Evolutionary conservation across 2,797 vertebrate genomes (phyloP), one percentile per base, ranked within the genome.

Genomic region (Brachyrhaphis roseni): DNA sequence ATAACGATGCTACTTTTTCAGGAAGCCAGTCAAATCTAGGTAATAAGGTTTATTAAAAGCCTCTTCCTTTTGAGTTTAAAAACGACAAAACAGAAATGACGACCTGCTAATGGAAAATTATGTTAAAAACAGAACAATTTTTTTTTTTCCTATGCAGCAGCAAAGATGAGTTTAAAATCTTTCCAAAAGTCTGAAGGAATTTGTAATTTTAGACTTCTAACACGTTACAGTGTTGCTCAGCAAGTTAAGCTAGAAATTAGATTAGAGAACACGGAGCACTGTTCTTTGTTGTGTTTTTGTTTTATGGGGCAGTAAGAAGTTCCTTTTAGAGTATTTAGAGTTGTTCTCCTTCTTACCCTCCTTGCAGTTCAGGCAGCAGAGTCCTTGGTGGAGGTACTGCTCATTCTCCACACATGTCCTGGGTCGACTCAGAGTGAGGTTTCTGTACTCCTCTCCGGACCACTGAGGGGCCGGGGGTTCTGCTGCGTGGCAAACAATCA

Each of bases 331-430:
- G 34, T 39, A 23, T 36, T 39, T 51, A 23, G 23, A 26, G 51
- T 3, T 53, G 41, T 76, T 20, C 15, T 53, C 57, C 5, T 82
- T 49, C 95, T 95, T 86, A 96, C 96, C 96, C 28, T 95, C 95
- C 46, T 92, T 91, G 84, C 96, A 96, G 72, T 96, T 96, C 80
- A 88, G 92, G 92, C 96, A 96, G 91, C 96, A 96, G 75, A 93
- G 84, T 8, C 91, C 90, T 34, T 88, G 89, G 83, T 94, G 80
- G 51, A 80, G 84, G 87, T 96, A 96, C 89, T 96, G 91, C 77
- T 94, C 79, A 36, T 96, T 94, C 88, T 96, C 96, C 26, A 93
- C 8, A 1, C 96, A 96, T 1, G 59, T 46, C 4, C 84, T 79
- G 78, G 86, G 91, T 26, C 46, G 89, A 8, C 66, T 82, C 0